Evolutionary conservation across 2,797 vertebrate species (phyloP), one percentile per base, ranked within the genome.

Genomic region (Pteronotus mesoamericanus): DNA sequence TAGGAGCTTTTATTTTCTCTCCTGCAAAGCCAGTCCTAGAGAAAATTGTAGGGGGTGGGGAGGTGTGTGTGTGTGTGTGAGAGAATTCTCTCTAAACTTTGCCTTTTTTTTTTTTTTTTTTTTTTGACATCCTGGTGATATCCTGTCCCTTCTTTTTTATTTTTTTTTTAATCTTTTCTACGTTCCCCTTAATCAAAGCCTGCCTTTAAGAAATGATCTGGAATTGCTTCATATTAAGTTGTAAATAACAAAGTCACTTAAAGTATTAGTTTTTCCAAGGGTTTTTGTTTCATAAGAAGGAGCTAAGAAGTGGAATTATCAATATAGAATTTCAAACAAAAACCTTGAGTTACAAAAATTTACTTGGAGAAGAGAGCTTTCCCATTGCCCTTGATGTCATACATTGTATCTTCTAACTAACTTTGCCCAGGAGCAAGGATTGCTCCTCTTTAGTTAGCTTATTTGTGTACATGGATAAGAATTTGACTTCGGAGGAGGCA

Each of bases 81-180:
- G 55, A 24, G 19, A 42, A 89, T 79, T 9, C 29, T 90, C 19
- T 78, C 18, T 91, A 94, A 42, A 86, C 82, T 93, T 94, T 57
- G 75, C 71, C n/a, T 26, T 84, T 85, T 96, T 86, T 53, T 96
- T 87, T n/a, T n/a, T n/a, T n/a, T 57, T 94, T n/a, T 26, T 84
- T 85, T 96, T 86, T 53, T 96, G 87, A 61, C 19, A 64, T 29
- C 22, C 32, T 34, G 21, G 29, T 90, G n/a, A 15, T 95, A 88
- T 59, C 37, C 42, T 71, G 39, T 89, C 61, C 15, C 29, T 68
- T 89, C n/a, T n/a, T n/a, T 68, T 89, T 77, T 89, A 66, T 39
- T 21, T 66, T 37, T 69, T 68, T 37, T 68, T 57, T 77, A 44
- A 37, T 42, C 53, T 61, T 77, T 87, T 85, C 57, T 55, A 19